Evolutionary conservation across 2,113 vertebrate genomes (phyloP), one percentile per base, ranked within the genome.

Genomic region (Apteryx mantelli): DNA sequence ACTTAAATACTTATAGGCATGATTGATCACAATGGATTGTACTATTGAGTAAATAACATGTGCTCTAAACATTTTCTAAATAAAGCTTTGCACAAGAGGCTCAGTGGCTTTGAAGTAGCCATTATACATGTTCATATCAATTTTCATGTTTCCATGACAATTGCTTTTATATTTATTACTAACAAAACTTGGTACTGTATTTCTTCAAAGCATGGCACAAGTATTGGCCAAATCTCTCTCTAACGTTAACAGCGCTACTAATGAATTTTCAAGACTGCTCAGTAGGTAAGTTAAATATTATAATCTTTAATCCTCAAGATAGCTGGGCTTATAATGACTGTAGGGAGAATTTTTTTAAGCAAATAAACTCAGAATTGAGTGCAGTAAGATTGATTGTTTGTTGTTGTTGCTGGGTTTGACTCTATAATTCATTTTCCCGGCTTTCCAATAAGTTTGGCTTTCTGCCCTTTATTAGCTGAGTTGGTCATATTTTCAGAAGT

Each of bases 1-100:
- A 25, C n/a, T 93, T 90, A 84, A 86, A 95, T 87, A 88, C 58
- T 84, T 80, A 46, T 3, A 81, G 56, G 40, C 74, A 84, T 84
- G 95, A 96, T 80, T 79, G 80, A 95, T 95, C 53, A 90, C 74
- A 82, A 3, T 34, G 26, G 71, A 55, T 26, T 68, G 18, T 53
- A 55, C 60, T 80, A 53, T 44, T 64, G 74, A 75, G 88, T 94
- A 88, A 94, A 95, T 94, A 85, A 95, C 55, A 46, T 36, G 40
- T 86, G 34, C 71, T 92, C 32, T 42, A 91, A 88, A 79, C 34
- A 66, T 91, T 91, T 88, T 48, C 94, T 87, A 93, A 93, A 87
- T 83, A 95, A 76, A 77, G 42, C 22, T 78, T 87, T 90, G 46
- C 46, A 81, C 11, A 52, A 86, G 75, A 71, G 83, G 60, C 64